Evolutionary conservation across 1,140 invertebrate species (phyloP), one percentile per base, ranked within the genome.

Genomic region (Drosophila truncata): DNA sequence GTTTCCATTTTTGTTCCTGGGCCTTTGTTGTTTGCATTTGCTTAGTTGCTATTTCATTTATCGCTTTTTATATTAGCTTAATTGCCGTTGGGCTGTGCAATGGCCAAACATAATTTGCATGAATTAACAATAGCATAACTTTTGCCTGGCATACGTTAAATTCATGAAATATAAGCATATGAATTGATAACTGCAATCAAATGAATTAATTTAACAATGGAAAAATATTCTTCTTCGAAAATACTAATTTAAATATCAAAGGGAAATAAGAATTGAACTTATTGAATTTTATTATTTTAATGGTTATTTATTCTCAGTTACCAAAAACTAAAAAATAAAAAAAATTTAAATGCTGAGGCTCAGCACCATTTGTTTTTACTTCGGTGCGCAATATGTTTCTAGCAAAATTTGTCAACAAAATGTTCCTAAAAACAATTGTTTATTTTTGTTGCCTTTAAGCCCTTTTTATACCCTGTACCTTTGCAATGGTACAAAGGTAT

Each of bases 81-180:
- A 82, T 82, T 62, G 62, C 59, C 47, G 50, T 73, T 54, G 42
- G 59, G 39, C 46, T 33, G 35, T 61, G 52, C 63, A 49, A 54
- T 65, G 55, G 59, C 35, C 55, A 78, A 52, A 54, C 69, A 52
- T 35, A 63, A 64, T 76, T 63, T 65, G 54, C 71, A 80, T 80
- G 46, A 76, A 83, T 80, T 75, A 84, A 67, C 57, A 77, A 77
- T 59, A 29, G 41, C 70, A 54, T 64, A 60, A 52, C 46, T 57
- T 41, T 33, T 25, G 41, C 11, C 55, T 55, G 41, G 27, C 62
- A 59, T 35, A 69, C 59, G 29, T n/a, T 27, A 29, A 61, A 73
- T 46, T 62, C 25, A 49, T 65, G 35, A 47, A 62, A 63, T 57
- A 58, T 39, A 18, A 35, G 20, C 41, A 29, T 50, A 42, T 41